A percentile compares a stretch with the other conserved stretches of the same genome.
phyloP scores from a whole-genome alignment of 2,113 vertebrate genomes.

The Eublepharis macularius region DNA sequence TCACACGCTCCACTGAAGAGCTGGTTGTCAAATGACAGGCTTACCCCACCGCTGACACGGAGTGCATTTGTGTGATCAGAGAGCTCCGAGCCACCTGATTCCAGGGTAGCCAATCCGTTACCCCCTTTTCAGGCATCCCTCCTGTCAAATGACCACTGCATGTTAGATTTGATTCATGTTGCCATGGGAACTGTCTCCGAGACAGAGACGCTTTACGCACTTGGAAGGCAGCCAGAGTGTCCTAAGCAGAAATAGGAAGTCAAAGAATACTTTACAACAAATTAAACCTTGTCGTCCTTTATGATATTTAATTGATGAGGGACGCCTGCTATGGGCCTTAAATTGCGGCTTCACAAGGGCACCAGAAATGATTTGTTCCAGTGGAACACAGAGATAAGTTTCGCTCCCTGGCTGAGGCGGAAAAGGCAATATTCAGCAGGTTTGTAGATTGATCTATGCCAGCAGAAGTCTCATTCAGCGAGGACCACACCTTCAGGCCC shows the following conservation, averaged over 20 bases:
- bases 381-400: background rate
- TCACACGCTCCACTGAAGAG: background rate
- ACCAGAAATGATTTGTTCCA: background rate
- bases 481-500: background rate
- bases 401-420: background rate
- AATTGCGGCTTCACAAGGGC: background rate
- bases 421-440: rapidly evolving
- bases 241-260: background rate
- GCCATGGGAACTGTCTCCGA: background rate
- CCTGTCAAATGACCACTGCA: background rate
- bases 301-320: conserved; percentile 6
- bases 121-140: background rate
- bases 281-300: background rate
- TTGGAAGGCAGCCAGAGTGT: background rate
- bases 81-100: background rate
- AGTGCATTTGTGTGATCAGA: background rate
- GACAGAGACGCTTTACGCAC: background rate
- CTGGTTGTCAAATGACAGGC: too few species aligned
- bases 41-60: too few species aligned
- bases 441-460: background rate
- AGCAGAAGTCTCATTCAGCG: background rate
- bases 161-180: background rate
- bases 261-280: background rate
- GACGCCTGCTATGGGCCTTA: background rate
- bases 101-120: background rate